Evolutionary conservation across 2,113 vertebrate species (phyloP).

Genomic region (Centropristis striata): DNA sequence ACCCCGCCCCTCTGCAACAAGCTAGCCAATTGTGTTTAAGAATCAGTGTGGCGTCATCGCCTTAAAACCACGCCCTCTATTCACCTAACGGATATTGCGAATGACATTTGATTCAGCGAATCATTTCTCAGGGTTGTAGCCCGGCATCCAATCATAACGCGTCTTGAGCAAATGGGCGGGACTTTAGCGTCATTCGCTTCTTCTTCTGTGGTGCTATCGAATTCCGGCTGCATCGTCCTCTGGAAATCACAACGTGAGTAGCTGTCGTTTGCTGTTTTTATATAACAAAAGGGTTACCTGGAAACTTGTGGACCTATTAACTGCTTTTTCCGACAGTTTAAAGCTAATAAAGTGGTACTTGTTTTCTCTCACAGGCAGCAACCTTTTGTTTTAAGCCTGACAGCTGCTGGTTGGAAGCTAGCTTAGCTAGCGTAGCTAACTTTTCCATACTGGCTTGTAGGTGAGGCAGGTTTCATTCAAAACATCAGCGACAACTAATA

Average conservation of each 20-base stretch:
- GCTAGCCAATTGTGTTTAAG: constrained; percentile 34
- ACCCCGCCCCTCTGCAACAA: background rate
- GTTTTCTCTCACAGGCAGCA: background rate
- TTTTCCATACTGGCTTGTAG: background rate
- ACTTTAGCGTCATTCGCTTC: background rate
- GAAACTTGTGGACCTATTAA: background rate
- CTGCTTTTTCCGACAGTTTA: background rate
- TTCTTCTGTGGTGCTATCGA: constrained; percentile 42
- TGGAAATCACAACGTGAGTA: constrained; percentile 81
- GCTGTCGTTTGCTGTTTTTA: background rate
- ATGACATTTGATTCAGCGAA: constrained; percentile 45
- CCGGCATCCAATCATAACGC: constrained; percentile 51
- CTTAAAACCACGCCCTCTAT: rapidly evolving
- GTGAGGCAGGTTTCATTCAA: constrained; percentile 29
- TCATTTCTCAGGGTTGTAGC: background rate
- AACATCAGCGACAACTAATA: rapidly evolving
- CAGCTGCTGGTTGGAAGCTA: constrained; percentile 7
- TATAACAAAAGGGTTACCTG: constrained; percentile 4
- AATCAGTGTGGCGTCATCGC: background rate
- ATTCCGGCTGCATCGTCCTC: constrained; percentile 74
- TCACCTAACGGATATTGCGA: background rate
- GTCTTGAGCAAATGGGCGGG: constrained; percentile 30
- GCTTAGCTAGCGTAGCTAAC: constrained; percentile 44
- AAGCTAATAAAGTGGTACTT: background rate
- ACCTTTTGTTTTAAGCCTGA: background rate